phyloP scores from a whole-genome alignment of 92 coral and sea anemone genomes.

The Phymanthus crucifer region DNA sequence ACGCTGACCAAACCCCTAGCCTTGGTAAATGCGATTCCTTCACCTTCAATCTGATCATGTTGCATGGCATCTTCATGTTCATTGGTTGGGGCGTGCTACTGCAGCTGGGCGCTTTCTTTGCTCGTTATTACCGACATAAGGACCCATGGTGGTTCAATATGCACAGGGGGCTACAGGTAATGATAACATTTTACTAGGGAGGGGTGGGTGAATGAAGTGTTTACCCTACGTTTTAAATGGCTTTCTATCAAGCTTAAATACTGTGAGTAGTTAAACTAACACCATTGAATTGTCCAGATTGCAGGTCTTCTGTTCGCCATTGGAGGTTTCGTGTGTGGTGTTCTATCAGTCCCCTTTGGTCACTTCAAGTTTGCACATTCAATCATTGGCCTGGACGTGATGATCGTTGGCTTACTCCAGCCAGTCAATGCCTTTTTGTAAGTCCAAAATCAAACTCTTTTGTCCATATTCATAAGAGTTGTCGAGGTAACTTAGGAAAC shows the following conservation, averaged over 20 bases:
- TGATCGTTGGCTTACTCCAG: conserved; percentile 83
- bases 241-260: too few species aligned
- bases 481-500: neutral
- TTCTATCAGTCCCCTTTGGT: conserved; percentile 91
- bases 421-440: conserved; percentile 89
- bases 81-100: conserved; percentile 95
- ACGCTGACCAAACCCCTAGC: conserved; percentile 55
- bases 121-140: conserved; percentile 84
- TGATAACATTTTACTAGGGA: neutral
- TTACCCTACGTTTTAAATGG: neutral
- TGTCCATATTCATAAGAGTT: neutral
- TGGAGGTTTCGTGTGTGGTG: conserved; percentile 73
- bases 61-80: conserved; percentile 96
- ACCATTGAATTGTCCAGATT: conserved; percentile 44
- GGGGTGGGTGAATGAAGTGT: neutral
- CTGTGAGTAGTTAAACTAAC: neutral
- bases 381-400: conserved; percentile 71
- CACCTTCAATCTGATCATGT: conserved; percentile 73
- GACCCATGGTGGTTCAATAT: conserved; percentile 99
- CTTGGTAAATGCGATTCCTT: conserved; percentile 68
- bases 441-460: conserved; percentile 31
- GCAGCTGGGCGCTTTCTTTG: conserved; percentile 92
- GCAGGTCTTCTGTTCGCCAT: conserved; percentile 85
- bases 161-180: conserved; percentile 93
- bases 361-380: conserved; percentile 95